Percentiles rank a stretch among this genome's conserved stretches.
Evolutionary conservation across 2,888 invertebrate species (phyloP).

Genomic region (Stenodema calcarata): DNA sequence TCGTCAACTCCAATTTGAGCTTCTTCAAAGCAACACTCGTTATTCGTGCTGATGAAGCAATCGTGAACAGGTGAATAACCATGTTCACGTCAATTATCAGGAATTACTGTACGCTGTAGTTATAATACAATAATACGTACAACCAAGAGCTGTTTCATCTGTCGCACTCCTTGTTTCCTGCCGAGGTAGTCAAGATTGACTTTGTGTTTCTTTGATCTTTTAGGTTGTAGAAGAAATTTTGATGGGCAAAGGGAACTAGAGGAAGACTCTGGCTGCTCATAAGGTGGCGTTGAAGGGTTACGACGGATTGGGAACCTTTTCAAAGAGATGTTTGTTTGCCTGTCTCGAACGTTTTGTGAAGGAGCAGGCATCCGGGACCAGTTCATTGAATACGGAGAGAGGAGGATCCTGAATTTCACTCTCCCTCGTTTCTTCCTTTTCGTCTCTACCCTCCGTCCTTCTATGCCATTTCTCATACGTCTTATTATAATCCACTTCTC

Average conservation of each 20-base stretch:
- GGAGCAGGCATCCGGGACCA: conserved; percentile 8
- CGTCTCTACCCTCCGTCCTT: background rate
- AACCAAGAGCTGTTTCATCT: too few relatives aligned
- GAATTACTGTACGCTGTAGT: too few relatives aligned
- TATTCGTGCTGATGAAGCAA: too few relatives aligned
- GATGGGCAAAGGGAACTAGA: background rate
- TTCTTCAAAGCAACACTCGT: too few relatives aligned
- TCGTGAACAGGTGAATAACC: too few relatives aligned
- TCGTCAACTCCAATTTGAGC: too few relatives aligned
- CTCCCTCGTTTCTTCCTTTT: background rate
- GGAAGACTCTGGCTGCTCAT: background rate
- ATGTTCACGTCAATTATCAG: too few relatives aligned
- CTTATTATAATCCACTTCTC: conserved; percentile 19
- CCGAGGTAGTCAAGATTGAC: too few relatives aligned
- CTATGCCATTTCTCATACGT: background rate
- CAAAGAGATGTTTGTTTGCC: conserved; percentile 26
- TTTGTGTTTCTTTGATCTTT: too few relatives aligned
- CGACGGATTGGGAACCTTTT: background rate
- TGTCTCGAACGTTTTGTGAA: conserved; percentile 23
- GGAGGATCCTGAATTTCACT: background rate
- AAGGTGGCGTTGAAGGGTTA: background rate
- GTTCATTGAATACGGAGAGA: background rate
- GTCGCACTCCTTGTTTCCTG: too few relatives aligned
- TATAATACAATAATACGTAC: too few relatives aligned
- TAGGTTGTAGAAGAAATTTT: background rate